These are phyloP conservation scores for Hemicentrotus pulcherrimus DNA, from an alignment of 35 echinoderm and acorn worm genomes.

Conservation along the genomic window DNA sequence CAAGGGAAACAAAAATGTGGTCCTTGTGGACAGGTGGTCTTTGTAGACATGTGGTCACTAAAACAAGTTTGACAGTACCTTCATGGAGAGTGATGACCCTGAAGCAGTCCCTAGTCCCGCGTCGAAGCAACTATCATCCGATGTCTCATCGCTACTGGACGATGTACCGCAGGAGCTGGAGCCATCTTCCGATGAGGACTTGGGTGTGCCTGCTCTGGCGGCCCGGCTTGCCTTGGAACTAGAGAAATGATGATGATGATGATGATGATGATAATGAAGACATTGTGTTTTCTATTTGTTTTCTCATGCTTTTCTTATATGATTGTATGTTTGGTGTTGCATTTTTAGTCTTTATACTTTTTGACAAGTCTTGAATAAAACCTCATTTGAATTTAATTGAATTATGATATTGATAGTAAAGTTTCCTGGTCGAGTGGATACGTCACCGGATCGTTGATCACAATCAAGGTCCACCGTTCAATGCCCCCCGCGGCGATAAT, in stretches of 20 bases:
- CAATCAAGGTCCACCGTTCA: too few species aligned
- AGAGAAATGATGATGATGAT: not conserved
- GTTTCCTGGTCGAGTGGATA: too few species aligned
- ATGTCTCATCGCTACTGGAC: slow-evolving; percentile 57
- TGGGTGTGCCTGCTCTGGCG: slow-evolving; percentile 62
- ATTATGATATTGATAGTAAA: too few species aligned
- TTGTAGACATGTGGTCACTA: too few species aligned
- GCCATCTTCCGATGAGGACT: slow-evolving; percentile 49
- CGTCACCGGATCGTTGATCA: too few species aligned
- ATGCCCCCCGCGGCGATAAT: too few species aligned
- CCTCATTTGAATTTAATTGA: too few species aligned
- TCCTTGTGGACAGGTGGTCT: too few species aligned
- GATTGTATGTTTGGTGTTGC: not conserved
- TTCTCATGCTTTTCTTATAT: not conserved
- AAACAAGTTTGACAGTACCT: slow-evolving; percentile 34
- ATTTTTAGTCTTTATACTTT: too few species aligned
- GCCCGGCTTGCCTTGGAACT: slow-evolving; percentile 48
- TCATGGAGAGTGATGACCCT: slow-evolving; percentile 39
- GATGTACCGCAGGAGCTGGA: slow-evolving; percentile 59
- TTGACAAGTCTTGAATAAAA: too few species aligned
- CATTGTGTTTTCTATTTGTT: not conserved
- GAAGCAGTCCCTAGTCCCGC: slow-evolving; percentile 12
- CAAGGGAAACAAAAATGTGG: too few species aligned
- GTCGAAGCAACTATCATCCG: slow-evolving; percentile 46
- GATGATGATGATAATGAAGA: slow-evolving; percentile 15